These are phyloP conservation scores for Lepidochitona cinerea DNA, from an alignment of 2,888 invertebrate species.

Conservation along the genomic window DNA sequence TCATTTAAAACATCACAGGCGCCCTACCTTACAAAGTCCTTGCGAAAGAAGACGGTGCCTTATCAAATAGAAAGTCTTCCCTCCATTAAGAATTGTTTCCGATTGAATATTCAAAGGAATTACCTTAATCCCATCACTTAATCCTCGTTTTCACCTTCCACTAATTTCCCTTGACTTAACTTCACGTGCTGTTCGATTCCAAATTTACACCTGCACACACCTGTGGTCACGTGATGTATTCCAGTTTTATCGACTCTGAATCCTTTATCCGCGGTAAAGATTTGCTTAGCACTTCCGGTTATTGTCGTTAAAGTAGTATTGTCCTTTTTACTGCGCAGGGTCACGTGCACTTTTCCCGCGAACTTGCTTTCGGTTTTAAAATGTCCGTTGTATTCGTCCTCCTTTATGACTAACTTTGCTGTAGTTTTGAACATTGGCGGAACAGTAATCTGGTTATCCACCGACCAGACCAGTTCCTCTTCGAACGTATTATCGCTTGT, in stretches of 20 bases:
- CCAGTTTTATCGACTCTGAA: conserved; percentile 54
- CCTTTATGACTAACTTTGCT: conserved; percentile 57
- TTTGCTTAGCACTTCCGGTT: conserved; percentile 61
- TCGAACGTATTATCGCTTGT: conserved; percentile 63
- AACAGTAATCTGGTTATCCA: conserved; percentile 68
- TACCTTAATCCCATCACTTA: too few relatives aligned
- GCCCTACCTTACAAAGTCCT: too few relatives aligned
- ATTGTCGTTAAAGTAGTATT: conserved; percentile 65
- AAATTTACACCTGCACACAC: conserved; percentile 69
- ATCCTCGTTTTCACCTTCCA: not conserved
- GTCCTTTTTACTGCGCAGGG: conserved; percentile 65
- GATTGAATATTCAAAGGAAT: too few relatives aligned
- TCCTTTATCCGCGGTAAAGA: conserved; percentile 58
- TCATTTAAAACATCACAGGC: too few relatives aligned
- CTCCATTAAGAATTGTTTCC: too few relatives aligned
- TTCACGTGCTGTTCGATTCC: conserved; percentile 70
- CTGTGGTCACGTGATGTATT: conserved; percentile 56
- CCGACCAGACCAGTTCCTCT: conserved; percentile 70
- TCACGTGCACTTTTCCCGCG: conserved; percentile 65
- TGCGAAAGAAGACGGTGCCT: too few relatives aligned
- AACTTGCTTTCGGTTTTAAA: conserved; percentile 65
- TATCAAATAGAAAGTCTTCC: too few relatives aligned
- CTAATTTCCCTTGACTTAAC: conserved; percentile 51
- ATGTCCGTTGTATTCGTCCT: conserved; percentile 66
- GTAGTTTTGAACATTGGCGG: conserved; percentile 58